Base-by-base conservation (phyloP, 2,888 invertebrate species). In the Odiellus spinosus region DNA sequence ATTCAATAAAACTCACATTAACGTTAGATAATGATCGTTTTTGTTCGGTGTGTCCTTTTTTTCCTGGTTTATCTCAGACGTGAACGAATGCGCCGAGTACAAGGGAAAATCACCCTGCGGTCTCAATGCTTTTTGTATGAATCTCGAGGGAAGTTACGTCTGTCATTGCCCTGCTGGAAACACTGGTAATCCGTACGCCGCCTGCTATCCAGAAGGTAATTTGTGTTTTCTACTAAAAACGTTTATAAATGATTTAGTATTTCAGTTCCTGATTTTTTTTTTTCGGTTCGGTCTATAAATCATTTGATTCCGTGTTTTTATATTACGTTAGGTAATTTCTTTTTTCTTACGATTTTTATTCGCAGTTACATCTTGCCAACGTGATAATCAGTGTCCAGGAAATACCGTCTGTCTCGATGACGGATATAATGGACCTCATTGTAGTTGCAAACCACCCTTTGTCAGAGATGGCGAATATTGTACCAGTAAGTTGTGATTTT, bases 81-180 rank as follows among this genome's bases (percentile, higher is more conserved):
- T 83, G 46, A 81, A 90, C 61, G 56, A 56, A 44, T 56, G 56
- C 45, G 49, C 52, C 10, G 53, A 56, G 48, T 70, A 76, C 21
- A 68, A 76, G 46, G 80, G 78, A 47, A 82, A 81, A 56, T 76
- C 80, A 2, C 80, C 83, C 15, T 90, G 90, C 65, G 90, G 88
- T 1, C 67, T 83, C 19, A 86, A 87, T 65, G 86, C 88, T 0
- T 76, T 87, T 48, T 91, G 90, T 61, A 87, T 85, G 64, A 91
- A 91, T 67, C 69, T 88, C 44, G 88, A 88, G 0, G 90, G 90
- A 41, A 86, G 86, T 61, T 91, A 88, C 62, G 87, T 87, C 66
- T 91, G 90, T 59, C 82, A 83, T 60, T 91, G 90, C 60, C 82
- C 87, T 0, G 71, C 77, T 21, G 86, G 85, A 32, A 87, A 82